Percentiles rank a stretch among this genome's conserved stretches.
Conservation (phyloP, 2,113 vertebrate genomes). For the Aphyosemion australe region DNA sequence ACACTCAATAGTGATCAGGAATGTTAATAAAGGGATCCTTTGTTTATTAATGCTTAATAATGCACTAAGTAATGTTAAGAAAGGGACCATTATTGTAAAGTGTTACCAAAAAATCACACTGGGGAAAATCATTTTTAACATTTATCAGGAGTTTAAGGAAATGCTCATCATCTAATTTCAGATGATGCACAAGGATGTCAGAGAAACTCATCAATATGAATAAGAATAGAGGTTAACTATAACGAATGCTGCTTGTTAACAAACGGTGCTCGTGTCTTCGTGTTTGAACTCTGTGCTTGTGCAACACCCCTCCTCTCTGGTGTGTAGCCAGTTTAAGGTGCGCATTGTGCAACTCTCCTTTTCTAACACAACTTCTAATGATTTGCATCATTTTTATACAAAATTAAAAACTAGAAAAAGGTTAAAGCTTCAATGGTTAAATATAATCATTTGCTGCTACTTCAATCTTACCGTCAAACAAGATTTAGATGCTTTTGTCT, state of each 20-base stretch:
- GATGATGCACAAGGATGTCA: not conserved
- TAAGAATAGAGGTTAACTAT: not conserved
- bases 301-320: not conserved
- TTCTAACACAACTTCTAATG: not conserved
- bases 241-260: too few species aligned
- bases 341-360: not conserved
- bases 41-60: too few species aligned
- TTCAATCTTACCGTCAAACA: conserved; percentile 1
- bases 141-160: too few species aligned
- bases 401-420: conserved; percentile 1
- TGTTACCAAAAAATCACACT: too few species aligned
- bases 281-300: conserved; percentile 1
- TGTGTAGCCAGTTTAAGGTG: conserved; percentile 37
- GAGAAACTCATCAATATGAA: not conserved
- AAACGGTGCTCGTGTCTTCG: too few species aligned
- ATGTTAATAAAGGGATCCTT: too few species aligned
- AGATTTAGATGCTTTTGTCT: not conserved
- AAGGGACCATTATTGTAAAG: too few species aligned
- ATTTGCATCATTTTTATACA: conserved; percentile 9
- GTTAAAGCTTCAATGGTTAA: conserved; percentile 18
- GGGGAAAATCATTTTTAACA: too few species aligned
- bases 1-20: too few species aligned
- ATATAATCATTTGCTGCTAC: not conserved
- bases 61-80: too few species aligned
- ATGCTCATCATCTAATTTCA: too few species aligned